Percentiles rank a stretch among this genome's conserved stretches.
These are phyloP conservation scores for Sus scrofa DNA, from an alignment of 2,113 vertebrate species.

Conservation along the genomic window DNA sequence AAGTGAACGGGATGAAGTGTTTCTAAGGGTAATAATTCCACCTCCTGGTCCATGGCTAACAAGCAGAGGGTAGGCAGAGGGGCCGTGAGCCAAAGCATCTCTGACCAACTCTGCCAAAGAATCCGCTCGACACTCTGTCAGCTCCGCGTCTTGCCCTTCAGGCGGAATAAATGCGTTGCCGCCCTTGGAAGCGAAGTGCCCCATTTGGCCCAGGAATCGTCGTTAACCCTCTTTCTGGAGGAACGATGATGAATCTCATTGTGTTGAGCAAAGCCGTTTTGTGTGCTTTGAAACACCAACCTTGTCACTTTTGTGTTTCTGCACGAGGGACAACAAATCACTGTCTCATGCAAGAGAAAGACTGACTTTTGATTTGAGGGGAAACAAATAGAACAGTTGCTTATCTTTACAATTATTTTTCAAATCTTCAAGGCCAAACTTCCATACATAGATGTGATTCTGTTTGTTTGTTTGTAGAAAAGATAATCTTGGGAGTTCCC, in stretches of 20 bases:
- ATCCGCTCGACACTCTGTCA: background rate
- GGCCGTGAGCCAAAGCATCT: background rate
- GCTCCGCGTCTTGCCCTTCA: background rate
- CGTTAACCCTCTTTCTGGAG: background rate
- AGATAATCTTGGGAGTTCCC: no score
- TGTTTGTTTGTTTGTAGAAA: background rate
- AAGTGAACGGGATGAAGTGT: background rate
- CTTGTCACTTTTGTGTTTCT: background rate
- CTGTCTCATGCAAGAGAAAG: background rate
- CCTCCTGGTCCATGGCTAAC: background rate
- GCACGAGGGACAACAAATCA: background rate
- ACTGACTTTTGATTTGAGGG: background rate
- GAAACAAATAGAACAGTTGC: background rate
- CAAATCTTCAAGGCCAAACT: background rate
- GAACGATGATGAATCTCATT: slow-evolving; percentile 32
- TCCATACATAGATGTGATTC: background rate
- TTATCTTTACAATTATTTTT: background rate
- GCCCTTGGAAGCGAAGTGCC: background rate
- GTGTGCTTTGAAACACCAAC: background rate
- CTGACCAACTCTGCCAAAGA: background rate
- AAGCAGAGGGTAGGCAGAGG: background rate
- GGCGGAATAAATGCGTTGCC: background rate
- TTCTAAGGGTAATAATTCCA: background rate
- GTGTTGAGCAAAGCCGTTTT: background rate
- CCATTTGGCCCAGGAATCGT: background rate